Evolutionary conservation across 2,888 invertebrate genomes (phyloP), one percentile per base, ranked within the genome.

Genomic region (Aricia artaxerxes): DNA sequence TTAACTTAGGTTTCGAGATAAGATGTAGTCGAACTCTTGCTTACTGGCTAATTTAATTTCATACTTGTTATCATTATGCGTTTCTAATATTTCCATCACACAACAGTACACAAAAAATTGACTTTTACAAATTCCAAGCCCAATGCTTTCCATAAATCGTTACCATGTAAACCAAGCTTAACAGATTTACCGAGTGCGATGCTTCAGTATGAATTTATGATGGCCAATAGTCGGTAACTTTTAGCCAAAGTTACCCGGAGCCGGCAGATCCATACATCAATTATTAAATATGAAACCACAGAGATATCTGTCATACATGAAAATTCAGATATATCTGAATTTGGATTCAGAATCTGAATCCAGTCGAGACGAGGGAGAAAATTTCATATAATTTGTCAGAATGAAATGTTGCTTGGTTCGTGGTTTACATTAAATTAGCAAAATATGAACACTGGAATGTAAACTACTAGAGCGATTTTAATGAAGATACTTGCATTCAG

Each of bases 191-290:
- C 35, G 5, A 38, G 69, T 38, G 16, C 69, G 35, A 69, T 69
- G 35, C 5, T 69, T 69, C 64, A 64, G 64, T 69, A 31, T 69
- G 35, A 69, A 69, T 69, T 69, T 69, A 35, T 35, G 69, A 69
- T 69, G 69, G 13, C 35, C 69, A 69, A 35, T 35, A 69, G 69
- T 69, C 69, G 35, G 69, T 38, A 69, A 69, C 69, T 69, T 69
- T 69, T 13, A 24, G 35, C 3, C 13, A 13, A 35, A 69, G 69
- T 38, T 35, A 5, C 13, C 69, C 24, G 35, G 69, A 9, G 69
- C 35, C 69, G 69, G 69, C 35, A 69, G 1, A 69, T 69, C 69
- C 69, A 69, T 69, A 1, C 35, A 69, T 69, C 69, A 64, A 64
- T 64, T 24, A 64, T 57, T 57, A 24, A 24, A 24, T n/a, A n/a